Evolutionary conservation across 2,113 vertebrate genomes (phyloP).

Genomic region (Calyptomena viridis): DNA sequence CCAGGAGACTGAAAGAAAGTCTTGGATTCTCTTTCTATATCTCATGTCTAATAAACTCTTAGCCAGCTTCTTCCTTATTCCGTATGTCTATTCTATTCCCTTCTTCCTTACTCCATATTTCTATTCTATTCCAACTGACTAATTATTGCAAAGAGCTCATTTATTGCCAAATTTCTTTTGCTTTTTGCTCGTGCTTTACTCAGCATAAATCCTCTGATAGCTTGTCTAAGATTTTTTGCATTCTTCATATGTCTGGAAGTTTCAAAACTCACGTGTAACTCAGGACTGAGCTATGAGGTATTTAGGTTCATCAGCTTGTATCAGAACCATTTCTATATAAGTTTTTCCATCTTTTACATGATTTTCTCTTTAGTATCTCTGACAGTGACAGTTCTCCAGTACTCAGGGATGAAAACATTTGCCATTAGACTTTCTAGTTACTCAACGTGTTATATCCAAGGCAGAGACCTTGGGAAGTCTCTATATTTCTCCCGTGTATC

Average conservation of each 20-base stretch:
- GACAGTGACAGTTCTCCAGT: background rate
- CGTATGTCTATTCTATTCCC: background rate
- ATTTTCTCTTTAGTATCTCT: background rate
- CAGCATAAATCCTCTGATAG: background rate
- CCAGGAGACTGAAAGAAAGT: background rate
- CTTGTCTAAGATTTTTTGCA: background rate
- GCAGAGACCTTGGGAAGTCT: background rate
- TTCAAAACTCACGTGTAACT: background rate
- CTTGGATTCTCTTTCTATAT: background rate
- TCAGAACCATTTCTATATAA: background rate
- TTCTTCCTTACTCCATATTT: background rate
- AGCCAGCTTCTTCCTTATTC: background rate
- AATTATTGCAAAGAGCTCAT: background rate
- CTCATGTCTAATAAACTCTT: background rate
- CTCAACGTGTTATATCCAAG: accelerated
- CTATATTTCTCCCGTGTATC: background rate
- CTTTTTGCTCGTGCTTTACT: background rate
- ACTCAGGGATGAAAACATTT: background rate
- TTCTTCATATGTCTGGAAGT: background rate
- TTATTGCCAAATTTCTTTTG: background rate
- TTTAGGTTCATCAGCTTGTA: background rate
- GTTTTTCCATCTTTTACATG: background rate
- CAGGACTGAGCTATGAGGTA: background rate
- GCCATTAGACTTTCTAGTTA: background rate
- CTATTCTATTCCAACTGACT: background rate